Base-by-base conservation (phyloP, 2,113 vertebrate genomes). In the Ceuthmochares aereus region DNA sequence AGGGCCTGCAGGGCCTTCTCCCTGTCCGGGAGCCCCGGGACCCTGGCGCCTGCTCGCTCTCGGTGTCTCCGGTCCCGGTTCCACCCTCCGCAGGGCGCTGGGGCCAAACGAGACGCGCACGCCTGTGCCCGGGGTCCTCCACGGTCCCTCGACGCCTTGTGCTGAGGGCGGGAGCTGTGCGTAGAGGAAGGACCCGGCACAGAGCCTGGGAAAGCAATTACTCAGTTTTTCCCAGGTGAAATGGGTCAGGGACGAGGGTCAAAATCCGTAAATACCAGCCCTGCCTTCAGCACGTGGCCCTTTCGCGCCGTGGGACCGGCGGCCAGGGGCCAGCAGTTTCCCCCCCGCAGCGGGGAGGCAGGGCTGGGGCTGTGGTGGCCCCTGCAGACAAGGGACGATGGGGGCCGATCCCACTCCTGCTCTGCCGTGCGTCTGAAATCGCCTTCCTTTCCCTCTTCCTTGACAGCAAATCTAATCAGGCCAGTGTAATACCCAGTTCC, bases 341-440 rank as follows among this genome's bases (percentile, higher is more conserved):
- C 7, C 59, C 32, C 13, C 20, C 26, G 15, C 25, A 2, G 32
- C 7, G 73, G 26, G 0, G 2, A 8, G 5, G 15, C 12, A 60
- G 20, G 26, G 15, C 14, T 17, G 62, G 45, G 52, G 23, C 49
- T 20, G 70, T 1, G 2, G 25, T 14, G 23, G 55, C 4, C 1
- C 9, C 36, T 19, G 36, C 1, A n/a, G 17, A 9, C 13, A 12
- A 29, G 51, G 19, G 10, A 7, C 2, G 0, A 14, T 16, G 30
- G 36, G 60, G 32, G 37, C 37, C 14, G 6, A 43, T 23, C 52
- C 52, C 5, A 37, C 52, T 37, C 42, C 58, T 7, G 37, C 7
- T 15, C 66, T 70, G 56, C 45, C 0, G 0, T 8, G 18, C 0
- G 0, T 15, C 43, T 3, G 0, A 37, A 68, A 47, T 9, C 42